Conservation (phyloP, 2,888 invertebrate species). For the Lithophane semibrunnea region DNA sequence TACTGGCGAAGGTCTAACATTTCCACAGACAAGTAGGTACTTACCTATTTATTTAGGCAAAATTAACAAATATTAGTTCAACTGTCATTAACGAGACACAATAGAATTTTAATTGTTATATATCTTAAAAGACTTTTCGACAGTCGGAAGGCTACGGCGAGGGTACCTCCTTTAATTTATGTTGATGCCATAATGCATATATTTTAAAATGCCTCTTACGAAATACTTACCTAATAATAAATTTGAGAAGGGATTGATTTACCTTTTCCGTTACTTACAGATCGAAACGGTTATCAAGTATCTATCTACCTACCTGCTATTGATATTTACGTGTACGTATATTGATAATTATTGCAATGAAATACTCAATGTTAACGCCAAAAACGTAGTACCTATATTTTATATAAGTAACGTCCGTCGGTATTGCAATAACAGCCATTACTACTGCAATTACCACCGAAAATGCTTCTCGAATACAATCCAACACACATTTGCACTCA, state of each 20-base stretch:
- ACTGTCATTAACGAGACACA: too few relatives aligned
- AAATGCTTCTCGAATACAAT: constrained; percentile 30
- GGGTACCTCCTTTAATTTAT: neutral
- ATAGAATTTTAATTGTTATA: too few relatives aligned
- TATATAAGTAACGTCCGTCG: neutral
- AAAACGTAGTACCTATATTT: neutral
- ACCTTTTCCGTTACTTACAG: neutral
- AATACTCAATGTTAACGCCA: neutral
- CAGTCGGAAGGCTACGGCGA: too few relatives aligned
- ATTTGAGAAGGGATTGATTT: neutral
- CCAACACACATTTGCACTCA: constrained; percentile 67
- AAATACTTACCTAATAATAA: neutral
- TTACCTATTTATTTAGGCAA: neutral
- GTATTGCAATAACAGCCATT: constrained; percentile 8
- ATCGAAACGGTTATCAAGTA: neutral
- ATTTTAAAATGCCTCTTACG: neutral
- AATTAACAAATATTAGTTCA: neutral
- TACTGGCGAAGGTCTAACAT: neutral
- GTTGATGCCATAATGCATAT: neutral
- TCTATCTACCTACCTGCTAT: neutral
- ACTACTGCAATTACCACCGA: constrained; percentile 16
- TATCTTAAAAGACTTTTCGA: too few relatives aligned
- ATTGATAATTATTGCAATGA: neutral
- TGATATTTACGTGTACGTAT: neutral
- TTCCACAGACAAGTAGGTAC: neutral